phyloP scores from a whole-genome alignment of 1,140 invertebrate genomes.

The Calosoma granatense region DNA sequence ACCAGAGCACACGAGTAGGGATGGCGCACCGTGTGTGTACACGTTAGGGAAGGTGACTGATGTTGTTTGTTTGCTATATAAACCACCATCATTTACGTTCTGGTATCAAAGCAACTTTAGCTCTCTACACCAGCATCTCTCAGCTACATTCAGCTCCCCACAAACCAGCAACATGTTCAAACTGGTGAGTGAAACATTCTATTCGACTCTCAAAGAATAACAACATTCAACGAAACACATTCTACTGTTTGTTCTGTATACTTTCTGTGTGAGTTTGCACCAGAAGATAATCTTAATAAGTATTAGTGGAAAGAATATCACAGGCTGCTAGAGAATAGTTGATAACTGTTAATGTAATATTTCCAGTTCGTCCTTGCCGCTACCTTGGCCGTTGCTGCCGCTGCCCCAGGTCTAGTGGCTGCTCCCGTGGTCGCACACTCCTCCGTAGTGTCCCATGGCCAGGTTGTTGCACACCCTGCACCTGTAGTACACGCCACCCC shows the following conservation, averaged over 20 bases:
- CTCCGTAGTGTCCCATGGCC: conserved; percentile 10
- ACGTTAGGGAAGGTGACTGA: background rate
- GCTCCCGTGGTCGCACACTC: conserved; percentile 16
- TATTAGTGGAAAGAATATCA: no score
- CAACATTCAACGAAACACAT: background rate
- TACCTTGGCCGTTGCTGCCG: conserved; percentile 19
- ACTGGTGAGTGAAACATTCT: conserved; percentile 14
- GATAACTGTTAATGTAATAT: no score
- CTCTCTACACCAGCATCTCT: no score
- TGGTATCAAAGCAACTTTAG: background rate
- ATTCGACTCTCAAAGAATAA: background rate
- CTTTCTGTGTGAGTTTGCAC: no score
- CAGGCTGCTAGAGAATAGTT: no score
- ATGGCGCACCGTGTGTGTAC: background rate
- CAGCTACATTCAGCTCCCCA: conserved; percentile 1
- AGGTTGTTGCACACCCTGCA: conserved; percentile 6
- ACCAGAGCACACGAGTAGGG: no score
- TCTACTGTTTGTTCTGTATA: no score
- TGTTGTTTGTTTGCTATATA: background rate
- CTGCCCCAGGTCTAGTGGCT: conserved; percentile 20
- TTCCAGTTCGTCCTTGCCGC: conserved; percentile 19
- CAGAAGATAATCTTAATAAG: no score
- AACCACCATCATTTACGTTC: background rate
- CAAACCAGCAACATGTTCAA: conserved; percentile 14
- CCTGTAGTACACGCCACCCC: conserved; percentile 18